These are phyloP conservation scores for Protobothrops flavoviridis DNA, from an alignment of 2,113 vertebrate genomes.

Conservation along the genomic window DNA sequence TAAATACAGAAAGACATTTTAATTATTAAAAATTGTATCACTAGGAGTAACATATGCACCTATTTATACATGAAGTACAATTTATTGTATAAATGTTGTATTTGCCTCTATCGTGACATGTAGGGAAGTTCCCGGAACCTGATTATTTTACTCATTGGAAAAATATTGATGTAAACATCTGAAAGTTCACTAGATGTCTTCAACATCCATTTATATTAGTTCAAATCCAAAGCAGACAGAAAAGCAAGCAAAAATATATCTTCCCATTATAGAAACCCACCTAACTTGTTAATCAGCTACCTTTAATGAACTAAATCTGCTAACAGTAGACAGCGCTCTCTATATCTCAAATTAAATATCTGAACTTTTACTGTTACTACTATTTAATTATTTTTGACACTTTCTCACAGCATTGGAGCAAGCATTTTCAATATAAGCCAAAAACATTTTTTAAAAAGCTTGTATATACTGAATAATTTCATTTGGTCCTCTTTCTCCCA, in stretches of 20 bases:
- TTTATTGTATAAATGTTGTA: slow-evolving; percentile 65
- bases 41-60: slow-evolving; percentile 59
- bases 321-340: slow-evolving; percentile 37
- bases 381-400: slow-evolving; percentile 39
- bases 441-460: slow-evolving; percentile 26
- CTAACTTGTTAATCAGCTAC: slow-evolving; percentile 58
- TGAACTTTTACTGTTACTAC: slow-evolving; percentile 24
- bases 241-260: slow-evolving; percentile 50
- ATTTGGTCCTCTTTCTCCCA: slow-evolving; percentile 13
- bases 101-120: slow-evolving; percentile 65
- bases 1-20: slow-evolving; percentile 59
- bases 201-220: slow-evolving; percentile 60
- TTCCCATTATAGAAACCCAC: slow-evolving; percentile 56
- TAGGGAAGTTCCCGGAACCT: slow-evolving; percentile 70
- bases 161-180: slow-evolving; percentile 55
- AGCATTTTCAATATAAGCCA: slow-evolving; percentile 35
- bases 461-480: slow-evolving; percentile 45
- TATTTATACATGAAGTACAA: slow-evolving; percentile 67
- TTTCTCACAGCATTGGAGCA: slow-evolving; percentile 62
- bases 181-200: slow-evolving; percentile 58
- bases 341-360: slow-evolving; percentile 59
- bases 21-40: slow-evolving; percentile 68
- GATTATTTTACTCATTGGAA: slow-evolving; percentile 52
- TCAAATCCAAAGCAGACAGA: slow-evolving; percentile 62
- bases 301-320: slow-evolving; percentile 53